Evolutionary conservation across 2,113 vertebrate species (phyloP).

Genomic region (Osmerus eperlanus): DNA sequence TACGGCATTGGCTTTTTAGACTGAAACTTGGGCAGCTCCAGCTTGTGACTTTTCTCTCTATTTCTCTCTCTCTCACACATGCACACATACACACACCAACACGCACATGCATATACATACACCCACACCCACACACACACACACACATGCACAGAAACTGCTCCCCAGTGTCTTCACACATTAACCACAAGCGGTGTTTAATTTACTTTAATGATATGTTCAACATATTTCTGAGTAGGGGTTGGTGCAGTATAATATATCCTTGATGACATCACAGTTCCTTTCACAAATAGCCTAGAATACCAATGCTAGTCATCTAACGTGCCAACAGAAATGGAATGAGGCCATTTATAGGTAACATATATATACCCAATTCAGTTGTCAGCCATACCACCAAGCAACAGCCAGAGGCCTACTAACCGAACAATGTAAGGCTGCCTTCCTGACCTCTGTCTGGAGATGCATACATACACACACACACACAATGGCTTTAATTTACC

Average conservation of each 20-base stretch:
- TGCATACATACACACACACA: conserved; percentile 70
- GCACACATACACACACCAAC: neutral
- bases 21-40: no score
- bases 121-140: neutral
- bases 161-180: conserved; percentile 16
- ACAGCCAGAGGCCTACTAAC: conserved; percentile 60
- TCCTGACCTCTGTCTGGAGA: conserved; percentile 73
- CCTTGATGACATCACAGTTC: no score
- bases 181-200: conserved; percentile 22
- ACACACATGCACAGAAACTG: conserved; percentile 6
- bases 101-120: neutral
- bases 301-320: no score
- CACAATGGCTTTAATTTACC: conserved; percentile 73
- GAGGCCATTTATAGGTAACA: neutral
- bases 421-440: conserved; percentile 67
- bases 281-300: no score
- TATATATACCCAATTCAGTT: neutral
- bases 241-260: neutral
- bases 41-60: no score
- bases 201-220: conserved; percentile 9
- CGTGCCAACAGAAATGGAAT: no score
- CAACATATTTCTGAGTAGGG: conserved; percentile 20
- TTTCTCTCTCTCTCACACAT: neutral
- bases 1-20: neutral
- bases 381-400: conserved; percentile 50